Conservation (phyloP, 2,888 invertebrate species). For the Amorpha juglandis region DNA sequence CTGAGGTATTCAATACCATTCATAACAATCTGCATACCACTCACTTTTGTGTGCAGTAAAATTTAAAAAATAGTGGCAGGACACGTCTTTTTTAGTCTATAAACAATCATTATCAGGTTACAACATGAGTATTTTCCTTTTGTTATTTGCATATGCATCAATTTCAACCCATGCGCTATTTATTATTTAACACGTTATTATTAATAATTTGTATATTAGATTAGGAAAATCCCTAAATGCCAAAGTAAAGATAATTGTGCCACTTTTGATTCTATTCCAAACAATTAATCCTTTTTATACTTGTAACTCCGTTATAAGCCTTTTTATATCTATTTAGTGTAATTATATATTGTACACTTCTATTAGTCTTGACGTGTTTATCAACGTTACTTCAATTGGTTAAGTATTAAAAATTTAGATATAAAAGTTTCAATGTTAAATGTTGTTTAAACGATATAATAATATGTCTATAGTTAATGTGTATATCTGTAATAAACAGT, state of each 20-base stretch:
- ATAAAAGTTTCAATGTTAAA: neutral
- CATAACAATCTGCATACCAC: no score
- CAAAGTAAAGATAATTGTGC: neutral
- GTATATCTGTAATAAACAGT: no score
- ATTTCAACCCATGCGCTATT: neutral
- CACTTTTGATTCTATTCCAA: constrained; percentile 2
- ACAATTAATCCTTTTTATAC: neutral
- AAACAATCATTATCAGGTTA: no score
- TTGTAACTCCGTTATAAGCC: constrained; percentile 6
- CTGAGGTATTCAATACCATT: no score
- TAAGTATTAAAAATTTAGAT: neutral
- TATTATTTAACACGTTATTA: neutral
- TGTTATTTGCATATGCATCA: no score
- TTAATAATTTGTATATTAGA: neutral
- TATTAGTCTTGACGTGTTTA: neutral
- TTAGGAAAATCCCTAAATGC: neutral
- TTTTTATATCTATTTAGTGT: constrained; percentile 23
- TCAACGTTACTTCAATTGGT: constrained; percentile 1
- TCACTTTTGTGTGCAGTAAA: no score
- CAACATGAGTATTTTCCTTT: no score
- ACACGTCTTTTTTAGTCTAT: no score
- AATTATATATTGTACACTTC: constrained; percentile 1
- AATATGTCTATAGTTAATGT: no score
- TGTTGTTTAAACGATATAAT: neutral
- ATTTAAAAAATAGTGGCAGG: no score